phyloP scores from a whole-genome alignment of 2,888 invertebrate genomes.

The Operophtera brumata region DNA sequence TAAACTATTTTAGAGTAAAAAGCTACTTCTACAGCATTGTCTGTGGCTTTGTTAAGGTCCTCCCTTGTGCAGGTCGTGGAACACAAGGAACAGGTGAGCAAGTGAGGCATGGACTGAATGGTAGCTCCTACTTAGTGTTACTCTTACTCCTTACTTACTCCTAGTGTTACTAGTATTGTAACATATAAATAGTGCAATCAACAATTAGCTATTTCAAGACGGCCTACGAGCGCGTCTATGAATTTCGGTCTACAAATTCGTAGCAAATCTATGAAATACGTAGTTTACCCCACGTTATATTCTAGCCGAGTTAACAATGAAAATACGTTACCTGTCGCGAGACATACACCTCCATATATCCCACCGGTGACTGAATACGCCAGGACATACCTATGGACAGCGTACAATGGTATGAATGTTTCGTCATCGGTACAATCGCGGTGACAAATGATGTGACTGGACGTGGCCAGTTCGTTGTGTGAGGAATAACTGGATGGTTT shows the following conservation, averaged over 20 bases:
- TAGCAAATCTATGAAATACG: not conserved
- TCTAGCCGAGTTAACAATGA: not conserved
- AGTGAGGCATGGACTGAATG: too few species aligned
- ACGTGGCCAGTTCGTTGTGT: constrained; percentile 9
- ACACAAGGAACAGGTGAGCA: too few species aligned
- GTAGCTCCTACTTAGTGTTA: too few species aligned
- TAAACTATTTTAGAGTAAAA: too few species aligned
- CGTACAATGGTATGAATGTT: constrained; percentile 53
- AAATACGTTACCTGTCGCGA: not conserved
- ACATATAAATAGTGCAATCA: too few species aligned
- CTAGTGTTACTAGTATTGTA: too few species aligned
- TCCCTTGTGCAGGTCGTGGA: too few species aligned
- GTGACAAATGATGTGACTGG: constrained; percentile 47
- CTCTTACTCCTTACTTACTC: too few species aligned
- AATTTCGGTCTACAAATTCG: not conserved
- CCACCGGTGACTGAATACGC: not conserved
- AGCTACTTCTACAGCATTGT: too few species aligned
- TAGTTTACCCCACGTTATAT: not conserved
- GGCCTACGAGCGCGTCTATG: too few species aligned
- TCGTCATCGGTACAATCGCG: constrained; percentile 45
- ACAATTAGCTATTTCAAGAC: too few species aligned
- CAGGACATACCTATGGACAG: constrained; percentile 2
- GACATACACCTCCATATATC: not conserved
- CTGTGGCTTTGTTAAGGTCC: too few species aligned
- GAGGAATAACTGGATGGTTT: constrained; percentile 3